phyloP scores from a whole-genome alignment of 2,113 vertebrate species.

The Jaculus jaculus region DNA sequence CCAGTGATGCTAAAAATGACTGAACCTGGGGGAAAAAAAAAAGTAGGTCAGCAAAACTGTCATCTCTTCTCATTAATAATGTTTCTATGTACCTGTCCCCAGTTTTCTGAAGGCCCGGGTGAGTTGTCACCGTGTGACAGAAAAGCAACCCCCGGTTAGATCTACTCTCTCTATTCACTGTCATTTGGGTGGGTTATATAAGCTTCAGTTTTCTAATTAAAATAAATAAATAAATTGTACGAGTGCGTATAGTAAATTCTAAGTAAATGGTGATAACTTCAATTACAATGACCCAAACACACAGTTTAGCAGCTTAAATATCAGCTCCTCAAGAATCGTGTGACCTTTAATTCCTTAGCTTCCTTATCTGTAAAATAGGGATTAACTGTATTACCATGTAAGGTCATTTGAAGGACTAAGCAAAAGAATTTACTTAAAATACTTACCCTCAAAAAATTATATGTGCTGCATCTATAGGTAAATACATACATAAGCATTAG shows the following conservation, averaged over 20 bases:
- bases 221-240: neutral
- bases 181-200: neutral
- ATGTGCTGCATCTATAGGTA: neutral
- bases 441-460: neutral
- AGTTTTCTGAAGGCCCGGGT: neutral
- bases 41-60: constrained; percentile 56
- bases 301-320: neutral
- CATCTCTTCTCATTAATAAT: neutral
- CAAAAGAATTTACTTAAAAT: constrained; percentile 4
- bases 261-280: neutral
- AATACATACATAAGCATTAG: neutral
- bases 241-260: neutral
- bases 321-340: neutral
- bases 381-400: neutral
- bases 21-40: constrained; percentile 90
- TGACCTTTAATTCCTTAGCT: neutral
- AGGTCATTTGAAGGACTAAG: neutral
- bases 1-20: constrained; percentile 89
- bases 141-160: fast-evolving
- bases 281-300: neutral
- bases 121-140: fast-evolving
- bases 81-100: neutral
- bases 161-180: neutral
- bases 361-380: neutral
- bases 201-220: neutral